Conservation (phyloP, 64 coral and sea anemone genomes). For the Anthopleura sola region DNA sequence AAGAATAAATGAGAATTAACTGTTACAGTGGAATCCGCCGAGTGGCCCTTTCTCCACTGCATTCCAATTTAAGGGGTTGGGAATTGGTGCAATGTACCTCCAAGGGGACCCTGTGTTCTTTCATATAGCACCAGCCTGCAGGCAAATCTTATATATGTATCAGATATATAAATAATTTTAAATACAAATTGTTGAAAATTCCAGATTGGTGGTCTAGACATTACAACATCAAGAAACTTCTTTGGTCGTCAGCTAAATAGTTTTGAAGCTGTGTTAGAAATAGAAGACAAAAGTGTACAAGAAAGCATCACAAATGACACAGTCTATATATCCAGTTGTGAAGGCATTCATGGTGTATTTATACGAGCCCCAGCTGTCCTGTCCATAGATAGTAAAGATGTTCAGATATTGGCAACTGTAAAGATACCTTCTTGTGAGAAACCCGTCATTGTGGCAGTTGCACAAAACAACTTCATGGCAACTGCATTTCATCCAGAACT, state of each 20-base stretch:
- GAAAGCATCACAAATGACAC: not conserved
- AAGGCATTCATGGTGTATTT: conserved; percentile 80
- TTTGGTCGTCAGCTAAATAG: conserved; percentile 97
- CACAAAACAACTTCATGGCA: conserved; percentile 77
- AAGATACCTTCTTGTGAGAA: conserved; percentile 29
- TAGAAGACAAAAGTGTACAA: conserved; percentile 50
- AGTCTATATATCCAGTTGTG: not conserved
- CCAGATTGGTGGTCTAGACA: conserved; percentile 87
- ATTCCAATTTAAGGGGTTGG: too few species aligned
- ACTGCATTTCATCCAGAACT: conserved; percentile 98
- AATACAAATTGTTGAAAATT: not conserved
- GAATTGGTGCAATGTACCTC: too few species aligned
- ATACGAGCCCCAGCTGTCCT: conserved; percentile 91
- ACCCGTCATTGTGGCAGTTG: conserved; percentile 86
- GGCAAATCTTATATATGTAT: too few species aligned
- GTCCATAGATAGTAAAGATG: conserved; percentile 74
- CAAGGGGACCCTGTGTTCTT: too few species aligned
- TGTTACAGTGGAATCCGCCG: too few species aligned
- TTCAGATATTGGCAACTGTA: conserved; percentile 75
- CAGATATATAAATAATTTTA: too few species aligned
- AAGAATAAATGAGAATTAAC: too few species aligned
- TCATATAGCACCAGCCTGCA: too few species aligned
- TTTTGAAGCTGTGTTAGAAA: conserved; percentile 61
- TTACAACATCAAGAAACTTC: conserved; percentile 94
- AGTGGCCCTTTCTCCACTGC: too few species aligned